A percentile compares a stretch with the other conserved stretches of the same genome.
Evolutionary conservation across 1,140 invertebrate species (phyloP).

Genomic region (Apis cerana): DNA sequence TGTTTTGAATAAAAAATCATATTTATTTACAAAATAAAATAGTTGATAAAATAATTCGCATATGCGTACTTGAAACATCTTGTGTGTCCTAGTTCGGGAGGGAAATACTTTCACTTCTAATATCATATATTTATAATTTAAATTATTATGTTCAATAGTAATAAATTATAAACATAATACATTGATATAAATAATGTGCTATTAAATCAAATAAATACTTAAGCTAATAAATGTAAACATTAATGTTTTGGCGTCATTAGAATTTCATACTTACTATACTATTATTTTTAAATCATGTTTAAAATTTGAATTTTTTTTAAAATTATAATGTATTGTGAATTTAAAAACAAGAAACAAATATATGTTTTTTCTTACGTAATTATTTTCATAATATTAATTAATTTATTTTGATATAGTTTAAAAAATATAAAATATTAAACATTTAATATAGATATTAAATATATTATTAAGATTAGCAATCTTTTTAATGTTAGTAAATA

Average conservation of each 20-base stretch:
- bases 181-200: neutral
- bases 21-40: too few relatives aligned
- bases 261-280: neutral
- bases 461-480: neutral
- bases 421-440: neutral
- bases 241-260: neutral
- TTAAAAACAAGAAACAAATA: neutral
- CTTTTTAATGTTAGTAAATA: neutral
- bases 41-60: neutral
- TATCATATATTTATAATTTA: neutral
- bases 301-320: neutral
- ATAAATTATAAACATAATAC: too few relatives aligned
- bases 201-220: neutral
- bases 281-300: too few relatives aligned
- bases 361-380: conserved; percentile 1
- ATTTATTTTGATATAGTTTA: neutral
- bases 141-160: neutral
- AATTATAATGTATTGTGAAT: neutral
- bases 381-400: neutral
- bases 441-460: neutral
- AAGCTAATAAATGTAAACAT: conserved; percentile 25
- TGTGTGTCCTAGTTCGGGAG: conserved; percentile 1
- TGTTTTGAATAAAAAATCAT: neutral
- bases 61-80: neutral
- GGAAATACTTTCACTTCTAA: conserved; percentile 21